Evolutionary conservation across 2,797 vertebrate genomes (phyloP).

Genomic region (Hybognathus amarus): DNA sequence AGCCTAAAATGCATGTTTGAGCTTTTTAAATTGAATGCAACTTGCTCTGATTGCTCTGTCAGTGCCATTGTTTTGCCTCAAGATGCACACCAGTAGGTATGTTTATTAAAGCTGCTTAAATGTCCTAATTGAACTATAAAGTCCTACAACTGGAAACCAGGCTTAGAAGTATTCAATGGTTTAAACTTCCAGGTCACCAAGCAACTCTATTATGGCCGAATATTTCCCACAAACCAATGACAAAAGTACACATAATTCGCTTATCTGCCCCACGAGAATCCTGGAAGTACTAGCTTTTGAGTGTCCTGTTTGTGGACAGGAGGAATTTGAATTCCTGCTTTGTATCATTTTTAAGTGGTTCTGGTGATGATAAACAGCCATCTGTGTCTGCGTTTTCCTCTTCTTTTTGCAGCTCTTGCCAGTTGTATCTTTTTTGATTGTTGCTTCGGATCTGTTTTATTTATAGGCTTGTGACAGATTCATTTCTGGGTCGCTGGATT

Average conservation of each 20-base stretch:
- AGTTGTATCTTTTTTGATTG: constrained; percentile 3
- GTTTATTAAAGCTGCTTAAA: background rate
- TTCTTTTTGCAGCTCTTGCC: constrained; percentile 3
- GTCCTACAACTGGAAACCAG: background rate
- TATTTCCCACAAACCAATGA: constrained; percentile 8
- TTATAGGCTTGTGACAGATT: constrained; percentile 39
- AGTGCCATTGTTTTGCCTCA: too few species aligned
- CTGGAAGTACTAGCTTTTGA: background rate
- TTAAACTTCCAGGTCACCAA: background rate
- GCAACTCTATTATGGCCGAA: background rate
- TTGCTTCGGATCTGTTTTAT: constrained; percentile 23
- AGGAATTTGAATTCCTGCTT: constrained; percentile 19
- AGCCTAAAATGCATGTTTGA: too few species aligned
- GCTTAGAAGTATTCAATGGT: background rate
- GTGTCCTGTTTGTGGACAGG: background rate
- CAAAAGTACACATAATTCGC: constrained; percentile 17
- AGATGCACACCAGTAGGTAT: too few species aligned
- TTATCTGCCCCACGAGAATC: constrained; percentile 3
- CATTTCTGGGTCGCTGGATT: constrained; percentile 18
- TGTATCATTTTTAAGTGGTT: constrained; percentile 17
- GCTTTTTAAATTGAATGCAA: too few species aligned
- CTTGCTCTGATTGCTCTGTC: too few species aligned
- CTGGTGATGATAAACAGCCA: background rate
- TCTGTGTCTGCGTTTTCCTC: constrained; percentile 39
- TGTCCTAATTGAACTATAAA: background rate